Base-by-base conservation (phyloP, 2,797 vertebrate species). In the Enteromius mattozi region DNA sequence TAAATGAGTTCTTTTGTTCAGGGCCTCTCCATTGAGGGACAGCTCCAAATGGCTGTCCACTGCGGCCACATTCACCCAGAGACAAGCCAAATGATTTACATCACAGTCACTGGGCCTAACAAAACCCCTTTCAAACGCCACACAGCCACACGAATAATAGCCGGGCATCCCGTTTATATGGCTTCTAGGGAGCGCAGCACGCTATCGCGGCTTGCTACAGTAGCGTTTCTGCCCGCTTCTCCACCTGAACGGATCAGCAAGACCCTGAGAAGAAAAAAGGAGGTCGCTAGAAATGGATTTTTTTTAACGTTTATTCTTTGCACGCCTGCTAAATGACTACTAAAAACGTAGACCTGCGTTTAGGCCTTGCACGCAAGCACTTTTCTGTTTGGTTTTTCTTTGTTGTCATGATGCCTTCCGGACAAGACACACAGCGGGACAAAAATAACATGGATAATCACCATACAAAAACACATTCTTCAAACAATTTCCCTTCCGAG, bases 1-100 rank as follows among this genome's bases (percentile, higher is more conserved):
- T 95, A 94, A 94, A 95, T 94, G 82, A 93, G 92, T 90, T 93
- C 93, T 92, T 94, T 96, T 95, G 94, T 95, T 89, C 92, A 19
- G 24, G 88, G 87, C 88, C 91, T 88, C 91, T 87, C 81, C 40
- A 91, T 93, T 95, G 93, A 95, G 94, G 85, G 89, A 92, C 90
- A 86, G 92, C 92, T 93, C 92, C 92, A 93, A 94, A 94, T 92
- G 92, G 89, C 91, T 88, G 89, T 94, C 92, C 91, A 92, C 88
- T 91, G 92, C 91, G 90, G 91, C 90, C 91, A 92, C 92, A 91
- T 93, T 92, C 90, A 92, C 90, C 91, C 88, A 84, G 88, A 90
- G 90, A 89, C 90, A 91, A 90, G 91, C 90, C 88, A 91, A 87
- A 51, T 75, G 65, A 93, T 94, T 94, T 93, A 92, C 92, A 94